Percentiles rank a stretch among this genome's conserved stretches.
Conservation (phyloP, 2,888 invertebrate species). For the Cryptophagus acutangulus region DNA sequence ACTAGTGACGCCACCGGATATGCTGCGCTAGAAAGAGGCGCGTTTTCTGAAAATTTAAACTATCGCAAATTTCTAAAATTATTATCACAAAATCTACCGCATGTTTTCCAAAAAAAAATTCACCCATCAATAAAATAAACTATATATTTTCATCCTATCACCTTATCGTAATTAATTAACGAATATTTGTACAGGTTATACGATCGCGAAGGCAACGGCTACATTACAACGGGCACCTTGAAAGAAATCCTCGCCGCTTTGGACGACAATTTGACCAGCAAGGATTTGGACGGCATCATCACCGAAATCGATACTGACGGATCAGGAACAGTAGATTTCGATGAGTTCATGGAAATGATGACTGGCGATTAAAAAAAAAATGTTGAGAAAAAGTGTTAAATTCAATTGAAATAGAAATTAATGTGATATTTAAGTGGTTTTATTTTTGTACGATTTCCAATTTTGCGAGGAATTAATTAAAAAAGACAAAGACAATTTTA, state of each 20-base stretch:
- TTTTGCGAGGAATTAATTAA: too few relatives aligned
- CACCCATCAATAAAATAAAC: too few relatives aligned
- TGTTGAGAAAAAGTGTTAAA: background rate
- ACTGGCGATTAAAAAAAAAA: slow-evolving; percentile 65
- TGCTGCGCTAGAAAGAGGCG: background rate
- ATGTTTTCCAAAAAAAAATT: too few relatives aligned
- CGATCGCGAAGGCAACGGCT: slow-evolving; percentile 94
- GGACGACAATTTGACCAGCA: slow-evolving; percentile 88
- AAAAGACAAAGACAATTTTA: too few relatives aligned
- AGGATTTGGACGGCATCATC: slow-evolving; percentile 95
- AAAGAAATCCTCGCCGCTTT: slow-evolving; percentile 90
- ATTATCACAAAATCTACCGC: too few relatives aligned
- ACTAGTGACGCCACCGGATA: background rate
- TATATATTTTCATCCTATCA: too few relatives aligned
- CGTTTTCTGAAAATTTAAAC: too few relatives aligned
- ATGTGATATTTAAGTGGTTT: background rate
- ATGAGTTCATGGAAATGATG: slow-evolving; percentile 97
- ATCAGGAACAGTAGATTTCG: slow-evolving; percentile 97
- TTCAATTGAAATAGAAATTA: background rate
- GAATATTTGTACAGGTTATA: slow-evolving; percentile 63
- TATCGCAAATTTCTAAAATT: too few relatives aligned
- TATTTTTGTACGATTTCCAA: too few relatives aligned
- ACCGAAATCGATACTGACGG: slow-evolving; percentile 97
- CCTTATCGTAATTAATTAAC: background rate
- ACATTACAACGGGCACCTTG: slow-evolving; percentile 84